Percentiles rank a stretch among this genome's conserved stretches.
These are phyloP conservation scores for Drosophila anomelani DNA, from an alignment of 2,888 invertebrate genomes.

Conservation along the genomic window DNA sequence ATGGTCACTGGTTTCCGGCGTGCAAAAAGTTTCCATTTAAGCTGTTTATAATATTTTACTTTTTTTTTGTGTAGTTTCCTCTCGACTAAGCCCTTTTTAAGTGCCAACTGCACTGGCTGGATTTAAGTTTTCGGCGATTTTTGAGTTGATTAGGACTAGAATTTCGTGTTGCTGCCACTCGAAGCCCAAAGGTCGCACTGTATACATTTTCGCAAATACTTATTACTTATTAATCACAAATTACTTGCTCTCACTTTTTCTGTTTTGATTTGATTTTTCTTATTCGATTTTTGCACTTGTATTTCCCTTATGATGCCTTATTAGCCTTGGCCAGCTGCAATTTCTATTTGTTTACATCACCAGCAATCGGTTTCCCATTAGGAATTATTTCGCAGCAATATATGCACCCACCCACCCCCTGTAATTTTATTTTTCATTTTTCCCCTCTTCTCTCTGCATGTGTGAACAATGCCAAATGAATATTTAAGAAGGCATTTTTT, in stretches of 20 bases:
- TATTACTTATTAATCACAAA: conserved; percentile 7
- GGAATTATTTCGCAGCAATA: conserved; percentile 18
- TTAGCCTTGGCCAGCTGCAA: conserved; percentile 33
- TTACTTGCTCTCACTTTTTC: conserved; percentile 16
- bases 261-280: conserved; percentile 34
- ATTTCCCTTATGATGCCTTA: conserved; percentile 2
- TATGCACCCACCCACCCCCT: background rate
- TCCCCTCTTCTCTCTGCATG: conserved; percentile 4
- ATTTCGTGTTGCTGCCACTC: background rate
- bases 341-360: conserved; percentile 51
- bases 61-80: background rate
- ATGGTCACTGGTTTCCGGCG: conserved; percentile 56
- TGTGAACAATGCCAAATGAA: conserved; percentile 38
- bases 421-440: conserved; percentile 4
- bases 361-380: conserved; percentile 27
- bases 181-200: conserved; percentile 13
- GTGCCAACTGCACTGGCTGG: conserved; percentile 33
- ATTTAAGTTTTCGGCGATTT: conserved; percentile 33
- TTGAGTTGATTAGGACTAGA: conserved; percentile 14
- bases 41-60: conserved; percentile 69
- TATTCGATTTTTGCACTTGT: conserved; percentile 6
- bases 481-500: conserved; percentile 31
- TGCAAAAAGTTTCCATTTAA: conserved; percentile 59
- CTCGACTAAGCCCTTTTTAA: conserved; percentile 51
- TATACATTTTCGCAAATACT: background rate